Conservation (phyloP, 2,113 vertebrate genomes). For the Daphoenositta chrysoptera region DNA sequence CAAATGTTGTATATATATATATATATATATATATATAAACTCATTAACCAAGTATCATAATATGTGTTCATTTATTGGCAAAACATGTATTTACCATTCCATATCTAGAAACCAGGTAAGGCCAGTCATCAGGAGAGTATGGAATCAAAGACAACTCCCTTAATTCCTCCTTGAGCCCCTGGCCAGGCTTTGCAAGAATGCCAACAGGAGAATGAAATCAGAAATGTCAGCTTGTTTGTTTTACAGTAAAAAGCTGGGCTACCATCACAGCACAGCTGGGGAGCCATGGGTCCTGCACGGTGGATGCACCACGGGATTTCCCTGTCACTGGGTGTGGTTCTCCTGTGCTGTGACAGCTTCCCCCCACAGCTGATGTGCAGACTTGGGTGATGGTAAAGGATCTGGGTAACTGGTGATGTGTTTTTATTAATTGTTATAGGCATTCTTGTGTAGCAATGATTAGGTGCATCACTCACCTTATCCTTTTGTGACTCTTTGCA, state of each 20-base stretch:
- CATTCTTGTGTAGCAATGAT: neutral
- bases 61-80: neutral
- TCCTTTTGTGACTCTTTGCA: neutral
- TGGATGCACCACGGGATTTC: neutral
- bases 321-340: neutral
- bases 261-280: neutral
- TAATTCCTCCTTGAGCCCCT: neutral
- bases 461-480: neutral
- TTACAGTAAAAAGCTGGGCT: neutral
- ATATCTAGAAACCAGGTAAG: neutral
- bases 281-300: neutral
- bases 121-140: fast-evolving
- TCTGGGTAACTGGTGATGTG: neutral
- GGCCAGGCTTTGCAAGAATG: neutral
- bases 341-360: neutral
- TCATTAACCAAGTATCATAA: neutral
- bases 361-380: too few species aligned
- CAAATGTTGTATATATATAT: neutral
- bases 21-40: neutral
- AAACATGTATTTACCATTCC: neutral
- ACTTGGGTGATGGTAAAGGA: neutral
- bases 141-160: neutral
- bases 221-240: neutral
- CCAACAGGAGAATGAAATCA: neutral
- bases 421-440: neutral